A percentile compares a stretch with the other conserved stretches of the same genome.
Conservation (phyloP, 2,113 vertebrate species). For the Aramus guarauna region DNA sequence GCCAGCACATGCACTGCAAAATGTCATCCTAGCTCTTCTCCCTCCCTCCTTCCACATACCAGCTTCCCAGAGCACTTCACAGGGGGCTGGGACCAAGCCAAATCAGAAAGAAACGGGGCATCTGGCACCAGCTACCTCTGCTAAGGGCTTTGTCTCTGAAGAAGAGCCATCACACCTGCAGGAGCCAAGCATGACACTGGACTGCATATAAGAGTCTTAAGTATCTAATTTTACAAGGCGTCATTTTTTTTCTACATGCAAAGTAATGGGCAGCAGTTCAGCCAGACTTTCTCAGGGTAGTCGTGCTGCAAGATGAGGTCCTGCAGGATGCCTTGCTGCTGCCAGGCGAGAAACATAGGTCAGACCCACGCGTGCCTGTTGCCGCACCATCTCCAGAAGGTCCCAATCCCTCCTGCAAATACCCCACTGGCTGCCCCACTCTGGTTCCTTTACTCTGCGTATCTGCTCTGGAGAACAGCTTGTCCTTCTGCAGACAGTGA, state of each 20-base stretch:
- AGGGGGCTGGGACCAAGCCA: neutral
- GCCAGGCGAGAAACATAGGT: neutral
- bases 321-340: neutral
- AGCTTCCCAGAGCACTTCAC: neutral
- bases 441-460: neutral
- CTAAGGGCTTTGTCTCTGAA: neutral
- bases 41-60: neutral
- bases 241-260: fast-evolving
- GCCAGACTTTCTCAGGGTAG: neutral
- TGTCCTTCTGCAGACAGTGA: neutral
- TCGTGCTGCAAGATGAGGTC: neutral
- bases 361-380: fast-evolving
- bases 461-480: neutral
- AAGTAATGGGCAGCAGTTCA: neutral
- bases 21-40: neutral
- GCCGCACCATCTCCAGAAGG: neutral
- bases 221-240: neutral
- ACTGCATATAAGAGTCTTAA: neutral
- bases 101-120: neutral
- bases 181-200: neutral
- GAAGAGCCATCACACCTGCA: neutral
- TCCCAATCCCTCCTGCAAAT: neutral
- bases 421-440: neutral
- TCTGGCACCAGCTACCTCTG: neutral
- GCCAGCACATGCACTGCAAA: conserved; percentile 14